These are phyloP conservation scores for Cephalopterus ornatus DNA, from an alignment of 2,113 vertebrate genomes.

Conservation along the genomic window DNA sequence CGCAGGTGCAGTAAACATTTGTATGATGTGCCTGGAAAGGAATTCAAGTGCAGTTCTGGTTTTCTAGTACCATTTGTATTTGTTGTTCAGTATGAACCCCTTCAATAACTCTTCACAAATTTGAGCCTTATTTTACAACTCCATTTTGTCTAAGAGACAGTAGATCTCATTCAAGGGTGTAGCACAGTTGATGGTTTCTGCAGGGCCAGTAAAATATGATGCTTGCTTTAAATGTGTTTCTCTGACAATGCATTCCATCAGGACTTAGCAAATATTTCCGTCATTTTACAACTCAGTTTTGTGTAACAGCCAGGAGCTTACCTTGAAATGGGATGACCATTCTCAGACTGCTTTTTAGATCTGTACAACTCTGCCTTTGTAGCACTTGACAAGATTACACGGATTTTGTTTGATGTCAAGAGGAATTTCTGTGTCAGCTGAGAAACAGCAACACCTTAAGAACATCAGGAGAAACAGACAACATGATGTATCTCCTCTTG, in stretches of 20 bases:
- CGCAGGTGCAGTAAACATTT: not conserved
- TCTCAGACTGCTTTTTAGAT: not conserved
- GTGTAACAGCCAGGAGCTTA: not conserved
- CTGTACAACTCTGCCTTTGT: not conserved
- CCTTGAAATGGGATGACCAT: not conserved
- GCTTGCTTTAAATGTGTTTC: not conserved
- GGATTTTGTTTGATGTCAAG: not conserved
- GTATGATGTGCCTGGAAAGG: not conserved
- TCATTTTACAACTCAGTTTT: not conserved
- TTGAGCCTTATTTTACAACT: slow-evolving; percentile 1
- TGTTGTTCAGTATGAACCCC: not conserved
- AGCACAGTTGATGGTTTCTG: not conserved
- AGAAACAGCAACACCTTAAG: not conserved
- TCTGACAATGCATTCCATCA: not conserved
- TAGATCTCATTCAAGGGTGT: not conserved
- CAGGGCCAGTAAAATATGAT: not conserved
- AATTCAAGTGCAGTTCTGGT: not conserved
- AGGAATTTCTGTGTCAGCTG: not conserved
- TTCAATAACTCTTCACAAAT: not conserved
- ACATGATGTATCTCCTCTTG: slow-evolving; percentile 67
- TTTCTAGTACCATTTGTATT: not conserved
- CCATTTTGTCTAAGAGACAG: not conserved
- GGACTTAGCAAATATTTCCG: not conserved
- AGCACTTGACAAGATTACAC: not conserved
- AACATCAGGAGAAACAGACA: slow-evolving; percentile 22